Evolutionary conservation across 2,888 invertebrate species (phyloP), one percentile per base, ranked within the genome.

Genomic region (Nomada ferruginata): DNA sequence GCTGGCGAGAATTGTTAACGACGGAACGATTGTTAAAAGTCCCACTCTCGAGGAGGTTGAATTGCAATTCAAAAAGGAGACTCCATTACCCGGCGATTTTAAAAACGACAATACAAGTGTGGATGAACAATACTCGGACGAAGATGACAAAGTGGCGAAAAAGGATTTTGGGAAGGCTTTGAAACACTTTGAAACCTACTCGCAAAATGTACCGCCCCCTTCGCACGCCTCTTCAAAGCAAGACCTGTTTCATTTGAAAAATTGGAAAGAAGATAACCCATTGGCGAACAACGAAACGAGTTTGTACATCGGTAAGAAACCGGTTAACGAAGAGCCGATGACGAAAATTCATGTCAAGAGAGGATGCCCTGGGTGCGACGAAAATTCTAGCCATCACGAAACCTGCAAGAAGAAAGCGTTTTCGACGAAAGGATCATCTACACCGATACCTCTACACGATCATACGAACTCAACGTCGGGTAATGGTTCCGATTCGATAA

Each of bases 1-100:
- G 0, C 53, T 92, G 11, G 89, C 92, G 1, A 90, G 93, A 76
- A 91, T 93, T 68, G 90, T 93, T 0, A 93, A 93, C 61, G 90
- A 93, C 53, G 93, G 92, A 0, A 53, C 61, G 2, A 79, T 92
- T 15, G 83, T 92, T 2, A 93, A 93, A 66, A 91, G 90, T 72
- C 91, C 90, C 0, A 90, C 91, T 0, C 81, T 88, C 1, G 90
- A 91, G 20, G 89, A 93, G 23, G 65, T 91, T 13, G 93, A 93
- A 18, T 53, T 90, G 2, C 91, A 93, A 42, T 94, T 93, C 61
- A 85, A 89, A 53, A 85, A 89, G 63, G 86, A 88, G 1, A 85
- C 84, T 4, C 36, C 80, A 0, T 64, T 80, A 7, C 72, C 80
- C 0, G 72, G 57, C 0, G 55, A 80, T 2, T 42, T 66, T 3